Evolutionary conservation across 2,797 vertebrate genomes (phyloP).

Genomic region (Tolypeutes matacus): DNA sequence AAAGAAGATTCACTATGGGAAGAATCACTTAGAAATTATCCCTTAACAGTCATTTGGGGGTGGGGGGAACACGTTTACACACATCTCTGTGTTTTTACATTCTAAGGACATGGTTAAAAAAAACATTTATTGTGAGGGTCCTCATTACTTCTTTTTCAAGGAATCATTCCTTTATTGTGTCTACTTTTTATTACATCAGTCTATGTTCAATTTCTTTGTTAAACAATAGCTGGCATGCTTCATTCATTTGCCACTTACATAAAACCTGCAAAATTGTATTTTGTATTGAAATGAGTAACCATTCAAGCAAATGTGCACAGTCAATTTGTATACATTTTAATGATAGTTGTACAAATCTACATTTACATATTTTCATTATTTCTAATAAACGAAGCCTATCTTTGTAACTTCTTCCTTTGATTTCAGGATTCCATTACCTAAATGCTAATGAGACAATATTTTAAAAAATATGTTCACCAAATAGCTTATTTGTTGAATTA

Average conservation of each 20-base stretch:
- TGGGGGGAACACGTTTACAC: neutral
- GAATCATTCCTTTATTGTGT: conserved; percentile 47
- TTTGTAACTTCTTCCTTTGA: neutral
- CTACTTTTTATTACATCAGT: conserved; percentile 19
- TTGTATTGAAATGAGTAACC: conserved; percentile 23
- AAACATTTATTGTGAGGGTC: neutral
- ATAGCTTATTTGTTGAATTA: conserved; percentile 38
- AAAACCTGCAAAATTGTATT: conserved; percentile 51
- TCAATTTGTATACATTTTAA: conserved; percentile 46
- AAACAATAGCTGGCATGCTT: conserved; percentile 50
- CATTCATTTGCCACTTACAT: conserved; percentile 16
- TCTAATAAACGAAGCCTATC: conserved; percentile 13
- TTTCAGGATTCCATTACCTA: conserved; percentile 31
- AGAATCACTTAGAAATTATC: conserved; percentile 51
- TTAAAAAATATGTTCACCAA: neutral
- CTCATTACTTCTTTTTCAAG: conserved; percentile 33
- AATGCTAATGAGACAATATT: conserved; percentile 36
- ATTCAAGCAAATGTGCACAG: conserved; percentile 17
- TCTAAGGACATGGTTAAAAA: neutral
- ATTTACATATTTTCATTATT: conserved; percentile 52
- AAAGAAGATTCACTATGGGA: neutral
- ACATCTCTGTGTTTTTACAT: neutral
- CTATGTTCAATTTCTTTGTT: conserved; percentile 47
- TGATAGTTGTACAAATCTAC: conserved; percentile 45
- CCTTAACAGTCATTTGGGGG: neutral